phyloP scores from a whole-genome alignment of 2,797 vertebrate species.

The Tamandua tetradactyla region DNA sequence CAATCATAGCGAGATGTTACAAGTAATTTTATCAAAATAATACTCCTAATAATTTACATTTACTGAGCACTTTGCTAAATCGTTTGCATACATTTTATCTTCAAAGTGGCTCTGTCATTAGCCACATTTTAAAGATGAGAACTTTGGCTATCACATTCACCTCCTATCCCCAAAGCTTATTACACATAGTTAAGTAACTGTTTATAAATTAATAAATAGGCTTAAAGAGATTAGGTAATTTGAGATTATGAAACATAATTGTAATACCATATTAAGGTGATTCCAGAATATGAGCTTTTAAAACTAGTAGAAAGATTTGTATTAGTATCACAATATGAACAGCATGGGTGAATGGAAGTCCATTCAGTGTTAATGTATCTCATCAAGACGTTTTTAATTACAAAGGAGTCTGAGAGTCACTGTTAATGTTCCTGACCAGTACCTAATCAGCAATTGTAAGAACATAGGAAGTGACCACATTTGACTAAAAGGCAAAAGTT shows the following conservation, averaged over 20 bases:
- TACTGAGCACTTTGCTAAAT: constrained; percentile 18
- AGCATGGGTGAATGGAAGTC: not conserved
- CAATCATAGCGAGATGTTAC: constrained; percentile 16
- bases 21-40: constrained; percentile 55
- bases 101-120: constrained; percentile 35
- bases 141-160: constrained; percentile 11
- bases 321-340: constrained; percentile 16
- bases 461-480: constrained; percentile 41
- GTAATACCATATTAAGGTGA: constrained; percentile 47
- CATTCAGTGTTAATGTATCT: not conserved
- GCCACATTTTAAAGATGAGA: constrained; percentile 52
- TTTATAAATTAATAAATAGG: constrained; percentile 51
- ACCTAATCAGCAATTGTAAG: constrained; percentile 33
- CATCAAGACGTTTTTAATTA: not conserved
- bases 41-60: not conserved
- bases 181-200: constrained; percentile 46
- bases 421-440: not conserved
- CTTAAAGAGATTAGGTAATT: constrained; percentile 44
- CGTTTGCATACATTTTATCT: constrained; percentile 42
- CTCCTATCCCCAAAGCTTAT: constrained; percentile 38
- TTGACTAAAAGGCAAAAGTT: constrained; percentile 34
- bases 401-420: constrained; percentile 17
- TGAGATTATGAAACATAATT: constrained; percentile 29
- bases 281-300: constrained; percentile 52
- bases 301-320: constrained; percentile 35